Evolutionary conservation across 2,888 invertebrate genomes (phyloP), one percentile per base, ranked within the genome.

Genomic region (Tribolium freemani): DNA sequence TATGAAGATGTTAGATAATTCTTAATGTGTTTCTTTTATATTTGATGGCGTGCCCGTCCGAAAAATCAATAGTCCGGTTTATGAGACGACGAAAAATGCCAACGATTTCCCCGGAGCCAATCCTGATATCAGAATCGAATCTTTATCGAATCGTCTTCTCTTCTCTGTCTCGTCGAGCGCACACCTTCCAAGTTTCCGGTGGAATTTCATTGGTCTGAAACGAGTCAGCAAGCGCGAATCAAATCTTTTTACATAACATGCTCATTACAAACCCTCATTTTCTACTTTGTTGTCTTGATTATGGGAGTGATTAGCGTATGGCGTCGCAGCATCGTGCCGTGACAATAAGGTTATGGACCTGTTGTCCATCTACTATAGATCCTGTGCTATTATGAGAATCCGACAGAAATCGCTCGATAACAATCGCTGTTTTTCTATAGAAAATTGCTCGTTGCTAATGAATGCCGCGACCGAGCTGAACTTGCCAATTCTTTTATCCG

Each of bases 341-440:
- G 69, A 69, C 72, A 60, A 72, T 70, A 78, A 81, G 82, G 83
- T 81, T 81, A 78, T 80, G 80, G 81, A 83, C 83, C 82, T 79
- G 80, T 79, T 81, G 81, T 74, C 78, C 82, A 82, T 75, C 78
- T 75, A 78, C 79, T 82, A 82, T 83, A 78, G 79, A 80, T 83
- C 83, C 83, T 82, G 82, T 82, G 74, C 76, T 50, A 76, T 76
- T 78, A 76, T 76, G 72, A 69, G 61, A 74, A 50, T 44, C 58
- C 76, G 76, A 77, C 79, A 77, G 78, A 77, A 76, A 77, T 76
- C 66, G 60, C 66, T 58, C 64, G 80, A 79, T 78, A 77, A 76
- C 77, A 77, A 79, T 80, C 79, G 72, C 60, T 72, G 73, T 58
- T 67, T 71, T 71, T 67, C 67, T 71, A 71, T 71, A 66, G 71